Evolutionary conservation across 1,140 invertebrate species (phyloP), one percentile per base, ranked within the genome.

Genomic region (Hypothenemus hampei): DNA sequence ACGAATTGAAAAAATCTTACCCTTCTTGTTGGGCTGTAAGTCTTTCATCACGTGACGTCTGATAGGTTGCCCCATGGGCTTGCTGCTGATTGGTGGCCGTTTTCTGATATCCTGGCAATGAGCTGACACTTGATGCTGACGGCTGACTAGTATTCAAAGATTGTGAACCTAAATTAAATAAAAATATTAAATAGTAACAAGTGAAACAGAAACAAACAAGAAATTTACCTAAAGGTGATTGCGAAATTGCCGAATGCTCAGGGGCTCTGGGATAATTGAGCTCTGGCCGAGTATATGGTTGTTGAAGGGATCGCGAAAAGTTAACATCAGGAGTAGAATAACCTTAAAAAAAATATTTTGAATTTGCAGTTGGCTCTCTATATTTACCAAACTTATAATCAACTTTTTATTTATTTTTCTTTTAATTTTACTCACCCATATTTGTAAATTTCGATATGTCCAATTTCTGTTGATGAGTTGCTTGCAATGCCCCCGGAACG

Each of bases 361-460:
- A 11, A 13, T 13, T 31, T 31, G 10, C 8, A 31, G 26, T n/a
- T n/a, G n/a, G n/a, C n/a, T n/a, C n/a, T n/a, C n/a, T n/a, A n/a
- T n/a, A n/a, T n/a, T n/a, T n/a, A n/a, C n/a, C n/a, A n/a, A n/a
- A n/a, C n/a, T n/a, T n/a, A n/a, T n/a, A n/a, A n/a, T n/a, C n/a
- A n/a, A n/a, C n/a, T n/a, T n/a, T n/a, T n/a, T n/a, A n/a, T n/a
- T n/a, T n/a, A n/a, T n/a, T n/a, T n/a, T n/a, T n/a, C n/a, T n/a
- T n/a, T n/a, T n/a, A n/a, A n/a, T n/a, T n/a, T n/a, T n/a, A 3
- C 50, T 21, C 23, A 54, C 54, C 69, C 67, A 70, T 69, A 54
- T 70, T 70, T 3, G 66, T 67, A 16, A 65, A 70, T 48, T 67
- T 65, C 7, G 59, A 60, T 59, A 69, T 64, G 29, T 69, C 68